Percentiles rank a stretch among this genome's conserved stretches.
Evolutionary conservation across 2,113 vertebrate species (phyloP).

Genomic region (Ammospiza caudacuta): DNA sequence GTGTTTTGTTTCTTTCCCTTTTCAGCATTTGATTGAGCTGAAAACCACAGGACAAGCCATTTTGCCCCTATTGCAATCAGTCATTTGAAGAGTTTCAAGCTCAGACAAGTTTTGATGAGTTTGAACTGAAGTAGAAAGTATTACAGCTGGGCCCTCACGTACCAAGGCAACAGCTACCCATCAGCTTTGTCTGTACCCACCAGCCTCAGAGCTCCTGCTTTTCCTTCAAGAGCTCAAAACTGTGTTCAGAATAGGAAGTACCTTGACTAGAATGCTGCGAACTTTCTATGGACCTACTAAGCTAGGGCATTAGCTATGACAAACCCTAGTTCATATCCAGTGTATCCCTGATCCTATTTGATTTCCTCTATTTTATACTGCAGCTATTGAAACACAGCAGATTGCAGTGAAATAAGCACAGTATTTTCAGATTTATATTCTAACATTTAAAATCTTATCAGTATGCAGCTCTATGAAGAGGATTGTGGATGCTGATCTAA

Average conservation of each 20-base stretch:
- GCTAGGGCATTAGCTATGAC: not conserved
- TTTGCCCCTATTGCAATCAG: not conserved
- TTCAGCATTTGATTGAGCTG: not conserved
- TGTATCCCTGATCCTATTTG: not conserved
- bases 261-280: not conserved
- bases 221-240: not conserved
- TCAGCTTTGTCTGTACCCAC: not conserved
- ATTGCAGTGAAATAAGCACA: slow-evolving; percentile 21
- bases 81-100: not conserved
- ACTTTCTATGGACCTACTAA: not conserved
- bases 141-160: not conserved
- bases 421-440: slow-evolving; percentile 10
- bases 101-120: not conserved
- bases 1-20: not conserved
- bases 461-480: slow-evolving; percentile 2
- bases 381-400: not conserved
- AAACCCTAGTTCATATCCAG: not conserved
- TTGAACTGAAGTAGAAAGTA: not conserved
- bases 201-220: not conserved
- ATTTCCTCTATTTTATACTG: not conserved
- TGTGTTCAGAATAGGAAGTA: not conserved
- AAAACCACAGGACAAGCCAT: not conserved
- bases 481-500: slow-evolving; percentile 9
- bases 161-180: not conserved
- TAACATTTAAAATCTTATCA: slow-evolving; percentile 29